Evolutionary conservation across 1,140 invertebrate species (phyloP).

Genomic region (Zaprionus vittiger): DNA sequence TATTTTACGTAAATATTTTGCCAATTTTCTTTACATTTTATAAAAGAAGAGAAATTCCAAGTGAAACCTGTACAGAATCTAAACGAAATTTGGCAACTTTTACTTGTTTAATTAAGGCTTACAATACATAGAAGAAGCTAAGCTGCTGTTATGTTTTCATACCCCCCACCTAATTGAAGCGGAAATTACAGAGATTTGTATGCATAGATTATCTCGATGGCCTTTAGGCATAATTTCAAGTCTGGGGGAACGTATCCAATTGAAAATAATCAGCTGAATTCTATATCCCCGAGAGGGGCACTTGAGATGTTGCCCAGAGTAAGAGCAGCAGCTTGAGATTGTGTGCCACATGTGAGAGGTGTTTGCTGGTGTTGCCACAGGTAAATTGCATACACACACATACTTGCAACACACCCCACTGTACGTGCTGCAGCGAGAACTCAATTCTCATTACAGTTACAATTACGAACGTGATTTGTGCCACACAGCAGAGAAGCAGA

Average conservation of each 20-base stretch:
- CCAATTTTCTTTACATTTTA: background rate
- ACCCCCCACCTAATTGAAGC: background rate
- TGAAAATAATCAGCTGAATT: constrained; percentile 21
- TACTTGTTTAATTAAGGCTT: background rate
- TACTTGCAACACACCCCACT: background rate
- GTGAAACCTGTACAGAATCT: no score
- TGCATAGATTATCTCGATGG: constrained; percentile 20
- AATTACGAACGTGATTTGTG: constrained; percentile 77
- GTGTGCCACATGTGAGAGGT: constrained; percentile 41
- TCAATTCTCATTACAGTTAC: constrained; percentile 70
- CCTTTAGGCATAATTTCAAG: constrained; percentile 26
- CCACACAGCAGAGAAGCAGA: constrained; percentile 5
- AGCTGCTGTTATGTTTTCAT: constrained; percentile 1
- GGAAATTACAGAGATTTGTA: constrained; percentile 15
- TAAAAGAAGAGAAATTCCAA: background rate
- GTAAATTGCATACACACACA: constrained; percentile 26
- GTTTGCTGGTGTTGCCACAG: constrained; percentile 27
- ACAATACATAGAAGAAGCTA: background rate
- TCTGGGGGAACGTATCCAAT: constrained; percentile 1
- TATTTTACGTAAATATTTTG: background rate
- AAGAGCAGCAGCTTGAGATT: background rate
- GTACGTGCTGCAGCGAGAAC: constrained; percentile 39
- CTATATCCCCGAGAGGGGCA: constrained; percentile 10
- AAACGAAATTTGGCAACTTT: constrained; percentile 3
- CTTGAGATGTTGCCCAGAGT: background rate